Conservation (phyloP, 2,888 invertebrate species). For the Eupithecia insigniata region DNA sequence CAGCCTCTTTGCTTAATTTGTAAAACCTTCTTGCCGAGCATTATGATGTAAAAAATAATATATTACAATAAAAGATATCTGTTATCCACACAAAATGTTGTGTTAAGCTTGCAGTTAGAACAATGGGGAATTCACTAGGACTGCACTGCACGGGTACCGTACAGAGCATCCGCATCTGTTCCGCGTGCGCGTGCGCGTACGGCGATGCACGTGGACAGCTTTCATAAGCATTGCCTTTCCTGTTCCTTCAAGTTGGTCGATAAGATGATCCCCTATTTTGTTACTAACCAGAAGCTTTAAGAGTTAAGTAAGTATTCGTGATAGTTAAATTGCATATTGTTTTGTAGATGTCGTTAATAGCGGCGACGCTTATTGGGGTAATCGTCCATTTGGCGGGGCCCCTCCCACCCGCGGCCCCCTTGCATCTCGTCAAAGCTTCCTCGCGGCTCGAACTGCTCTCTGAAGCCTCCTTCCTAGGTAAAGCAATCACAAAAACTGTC, state of each 20-base stretch:
- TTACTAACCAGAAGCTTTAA: conserved; percentile 43
- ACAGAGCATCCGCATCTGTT: neutral
- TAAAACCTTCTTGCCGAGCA: no score
- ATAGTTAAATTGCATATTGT: conserved; percentile 29
- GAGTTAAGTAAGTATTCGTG: conserved; percentile 34
- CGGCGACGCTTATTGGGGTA: conserved; percentile 87
- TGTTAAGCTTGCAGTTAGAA: conserved; percentile 39
- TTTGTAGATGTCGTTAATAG: conserved; percentile 72
- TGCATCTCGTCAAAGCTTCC: conserved; percentile 79
- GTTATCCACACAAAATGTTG: neutral
- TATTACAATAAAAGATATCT: neutral
- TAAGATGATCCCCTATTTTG: conserved; percentile 38
- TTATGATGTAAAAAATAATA: no score
- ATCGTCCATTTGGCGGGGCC: conserved; percentile 84
- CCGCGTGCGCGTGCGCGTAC: neutral
- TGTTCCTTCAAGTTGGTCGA: neutral
- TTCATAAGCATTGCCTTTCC: neutral
- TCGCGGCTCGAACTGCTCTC: conserved; percentile 81
- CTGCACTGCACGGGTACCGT: neutral
- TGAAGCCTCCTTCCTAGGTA: conserved; percentile 83
- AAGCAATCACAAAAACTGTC: conserved; percentile 78
- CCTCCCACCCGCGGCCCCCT: conserved; percentile 84
- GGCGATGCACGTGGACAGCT: neutral
- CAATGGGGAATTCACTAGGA: conserved; percentile 31
- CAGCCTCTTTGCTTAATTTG: no score